Evolutionary conservation across 2,113 vertebrate genomes (phyloP), one percentile per base, ranked within the genome.

Genomic region (Mustela lutreola): DNA sequence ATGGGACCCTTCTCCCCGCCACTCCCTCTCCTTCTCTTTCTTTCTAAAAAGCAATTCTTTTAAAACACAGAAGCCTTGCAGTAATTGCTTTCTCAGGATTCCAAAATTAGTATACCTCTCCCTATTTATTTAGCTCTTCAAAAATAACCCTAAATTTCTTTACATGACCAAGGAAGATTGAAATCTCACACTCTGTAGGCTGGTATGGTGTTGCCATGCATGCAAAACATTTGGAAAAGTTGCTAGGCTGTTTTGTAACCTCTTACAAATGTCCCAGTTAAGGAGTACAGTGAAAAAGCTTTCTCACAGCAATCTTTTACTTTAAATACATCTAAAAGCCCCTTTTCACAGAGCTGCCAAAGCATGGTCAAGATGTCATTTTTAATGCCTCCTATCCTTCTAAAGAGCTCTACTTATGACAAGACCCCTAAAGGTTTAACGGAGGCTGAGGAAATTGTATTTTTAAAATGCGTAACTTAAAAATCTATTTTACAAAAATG

Each of bases 341-440:
- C 60, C 93, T 97, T 76, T 97, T 83, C 97, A 96, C 95, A 95
- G 84, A 96, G 81, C 84, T 95, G 93, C 97, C 76, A 88, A 92
- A 96, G 88, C 62, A 90, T 96, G 91, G 93, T 92, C 90, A 97
- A 92, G 65, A 93, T 11, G 58, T 45, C 21, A 73, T 21, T 97
- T 94, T 83, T 82, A 97, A 92, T 92, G 60, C 6, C 24, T 83
- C n/a, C 33, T 19, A 26, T 3, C 18, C 19, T 75, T 81, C 39
- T 42, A 36, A 50, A 56, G 12, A 79, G 45, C 2, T 2, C 16
- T 75, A 92, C 12, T 88, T 15, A 2, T 36, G 48, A 12, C 26
- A 86, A 79, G 71, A 62, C 9, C 7, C 45, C 70, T 60, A 73
- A 71, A 84, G 33, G 42, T 73, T 11, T 60, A 28, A 82, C 31